phyloP scores from a whole-genome alignment of 2,113 vertebrate genomes.

The Malurus alboscapulatus region DNA sequence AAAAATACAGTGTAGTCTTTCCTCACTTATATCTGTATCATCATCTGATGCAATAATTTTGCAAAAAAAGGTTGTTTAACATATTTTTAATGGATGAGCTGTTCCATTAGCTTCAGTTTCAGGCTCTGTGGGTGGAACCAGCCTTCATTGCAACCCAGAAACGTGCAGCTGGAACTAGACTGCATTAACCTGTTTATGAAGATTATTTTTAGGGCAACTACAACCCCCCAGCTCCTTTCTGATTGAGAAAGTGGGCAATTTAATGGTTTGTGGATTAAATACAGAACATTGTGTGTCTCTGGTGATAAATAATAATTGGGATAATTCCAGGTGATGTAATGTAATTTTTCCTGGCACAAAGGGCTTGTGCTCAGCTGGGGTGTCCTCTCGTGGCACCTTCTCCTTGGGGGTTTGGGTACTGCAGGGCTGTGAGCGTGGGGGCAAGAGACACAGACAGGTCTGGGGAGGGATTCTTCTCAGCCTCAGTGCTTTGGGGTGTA shows the following conservation, averaged over 20 bases:
- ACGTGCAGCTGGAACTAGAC: neutral
- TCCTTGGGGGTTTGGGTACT: neutral
- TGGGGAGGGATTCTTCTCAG: neutral
- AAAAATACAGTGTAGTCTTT: neutral
- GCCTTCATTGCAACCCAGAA: neutral
- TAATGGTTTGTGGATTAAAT: neutral
- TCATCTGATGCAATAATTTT: neutral
- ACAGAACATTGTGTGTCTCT: neutral
- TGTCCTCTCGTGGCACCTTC: rapidly evolving
- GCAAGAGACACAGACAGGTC: neutral
- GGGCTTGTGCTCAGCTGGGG: rapidly evolving
- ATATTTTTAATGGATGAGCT: neutral
- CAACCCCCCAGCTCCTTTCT: neutral
- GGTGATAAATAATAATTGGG: neutral
- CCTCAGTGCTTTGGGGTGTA: neutral
- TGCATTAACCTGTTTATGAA: neutral
- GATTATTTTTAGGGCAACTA: neutral
- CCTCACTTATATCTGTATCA: neutral
- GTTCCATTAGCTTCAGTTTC: neutral
- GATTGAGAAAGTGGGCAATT: neutral
- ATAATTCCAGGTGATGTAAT: neutral
- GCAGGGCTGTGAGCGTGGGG: neutral
- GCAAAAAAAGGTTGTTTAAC: neutral
- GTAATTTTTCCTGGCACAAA: neutral
- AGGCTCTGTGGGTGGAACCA: neutral